phyloP scores from a whole-genome alignment of 2,797 vertebrate genomes.

The Acipenser transmontanus region DNA sequence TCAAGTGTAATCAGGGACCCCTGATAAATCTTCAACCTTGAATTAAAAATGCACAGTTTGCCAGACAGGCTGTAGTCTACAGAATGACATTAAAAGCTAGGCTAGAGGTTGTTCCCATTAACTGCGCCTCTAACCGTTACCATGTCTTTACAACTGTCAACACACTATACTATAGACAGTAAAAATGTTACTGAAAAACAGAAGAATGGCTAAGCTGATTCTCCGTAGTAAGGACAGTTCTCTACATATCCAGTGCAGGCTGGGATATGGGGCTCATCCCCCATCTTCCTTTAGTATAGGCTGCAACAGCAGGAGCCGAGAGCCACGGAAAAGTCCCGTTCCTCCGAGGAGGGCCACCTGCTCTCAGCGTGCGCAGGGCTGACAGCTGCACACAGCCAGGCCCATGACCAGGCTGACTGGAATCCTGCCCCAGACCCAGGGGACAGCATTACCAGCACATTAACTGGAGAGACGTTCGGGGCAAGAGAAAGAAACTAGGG shows the following conservation, averaged over 20 bases:
- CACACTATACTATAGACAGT: neutral
- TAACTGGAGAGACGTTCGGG: slow-evolving; percentile 29
- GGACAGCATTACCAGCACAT: slow-evolving; percentile 26
- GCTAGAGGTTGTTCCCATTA: neutral
- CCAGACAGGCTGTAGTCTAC: neutral
- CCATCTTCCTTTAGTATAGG: too few species aligned
- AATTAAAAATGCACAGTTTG: too few species aligned
- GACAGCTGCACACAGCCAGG: slow-evolving; percentile 17
- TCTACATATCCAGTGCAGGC: too few species aligned
- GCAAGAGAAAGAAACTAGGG: slow-evolving; percentile 26
- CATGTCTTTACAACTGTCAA: neutral
- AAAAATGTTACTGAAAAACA: neutral
- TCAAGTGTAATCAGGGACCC: slow-evolving; percentile 1
- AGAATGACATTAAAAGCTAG: neutral
- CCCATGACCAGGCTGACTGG: neutral
- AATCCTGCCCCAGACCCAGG: slow-evolving; percentile 4
- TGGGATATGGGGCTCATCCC: too few species aligned
- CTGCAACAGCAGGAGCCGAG: slow-evolving; percentile 3
- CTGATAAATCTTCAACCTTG: neutral
- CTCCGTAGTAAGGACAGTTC: too few species aligned
- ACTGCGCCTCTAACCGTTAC: neutral
- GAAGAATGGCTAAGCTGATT: too few species aligned
- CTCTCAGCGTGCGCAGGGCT: slow-evolving; percentile 2
- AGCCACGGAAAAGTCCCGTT: slow-evolving; percentile 7
- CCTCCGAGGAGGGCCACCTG: slow-evolving; percentile 18